Percentiles rank a stretch among this genome's conserved stretches.
Evolutionary conservation across 2,797 vertebrate genomes (phyloP).

Genomic region (Steatocranus sp.): DNA sequence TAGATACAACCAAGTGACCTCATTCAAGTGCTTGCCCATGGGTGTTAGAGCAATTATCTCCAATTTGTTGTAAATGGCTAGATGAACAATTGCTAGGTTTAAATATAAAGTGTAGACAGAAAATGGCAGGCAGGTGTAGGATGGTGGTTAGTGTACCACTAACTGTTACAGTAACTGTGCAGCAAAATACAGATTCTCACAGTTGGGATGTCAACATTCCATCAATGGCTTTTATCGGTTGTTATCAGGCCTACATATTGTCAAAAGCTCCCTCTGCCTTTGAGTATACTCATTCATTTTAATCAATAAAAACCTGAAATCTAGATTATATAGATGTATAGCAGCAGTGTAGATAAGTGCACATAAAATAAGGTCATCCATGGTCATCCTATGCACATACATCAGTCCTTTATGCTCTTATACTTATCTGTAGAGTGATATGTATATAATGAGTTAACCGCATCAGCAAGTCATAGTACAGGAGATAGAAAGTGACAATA

Average conservation of each 20-base stretch:
- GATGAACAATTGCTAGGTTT: background rate
- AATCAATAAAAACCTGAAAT: background rate
- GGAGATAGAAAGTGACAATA: background rate
- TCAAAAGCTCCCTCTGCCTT: background rate
- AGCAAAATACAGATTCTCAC: background rate
- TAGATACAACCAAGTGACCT: background rate
- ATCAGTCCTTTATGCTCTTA: background rate
- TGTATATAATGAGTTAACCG: background rate
- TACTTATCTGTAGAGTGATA: background rate
- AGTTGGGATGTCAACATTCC: background rate
- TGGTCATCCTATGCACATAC: background rate
- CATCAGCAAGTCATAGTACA: background rate
- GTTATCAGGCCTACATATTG: background rate
- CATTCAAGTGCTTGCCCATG: background rate
- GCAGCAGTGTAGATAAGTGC: background rate
- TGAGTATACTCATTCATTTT: background rate
- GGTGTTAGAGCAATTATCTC: background rate
- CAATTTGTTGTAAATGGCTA: background rate
- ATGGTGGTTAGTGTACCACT: background rate
- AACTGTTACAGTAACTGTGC: background rate
- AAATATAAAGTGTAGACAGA: background rate
- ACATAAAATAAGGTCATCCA: background rate
- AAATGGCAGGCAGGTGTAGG: background rate
- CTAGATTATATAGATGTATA: background rate
- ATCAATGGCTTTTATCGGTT: background rate